A percentile compares a stretch with the other conserved stretches of the same genome.
Evolutionary conservation across 2,888 invertebrate genomes (phyloP).

Genomic region (Unio pictorum): DNA sequence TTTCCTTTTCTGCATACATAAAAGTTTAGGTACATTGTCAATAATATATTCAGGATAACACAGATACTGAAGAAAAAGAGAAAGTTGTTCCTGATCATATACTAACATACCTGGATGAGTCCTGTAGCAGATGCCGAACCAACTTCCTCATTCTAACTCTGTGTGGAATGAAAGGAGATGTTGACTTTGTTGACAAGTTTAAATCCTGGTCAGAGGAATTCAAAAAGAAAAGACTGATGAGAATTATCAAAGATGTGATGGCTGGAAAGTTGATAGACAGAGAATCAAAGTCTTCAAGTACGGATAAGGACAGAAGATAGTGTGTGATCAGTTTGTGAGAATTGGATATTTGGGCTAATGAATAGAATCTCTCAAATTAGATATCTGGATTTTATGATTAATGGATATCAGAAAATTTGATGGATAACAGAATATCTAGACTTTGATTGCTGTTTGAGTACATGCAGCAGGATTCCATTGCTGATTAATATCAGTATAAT

Average conservation of each 20-base stretch:
- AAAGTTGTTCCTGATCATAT: slow-evolving; percentile 9
- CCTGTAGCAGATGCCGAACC: slow-evolving; percentile 39
- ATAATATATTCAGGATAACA: neutral
- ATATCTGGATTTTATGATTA: too few relatives aligned
- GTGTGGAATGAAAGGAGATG: slow-evolving; percentile 21
- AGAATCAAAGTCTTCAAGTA: slow-evolving; percentile 11
- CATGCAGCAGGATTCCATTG: too few relatives aligned
- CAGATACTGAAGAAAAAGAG: slow-evolving; percentile 1
- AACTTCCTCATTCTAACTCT: slow-evolving; percentile 36
- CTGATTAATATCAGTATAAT: too few relatives aligned
- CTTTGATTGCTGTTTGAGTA: too few relatives aligned
- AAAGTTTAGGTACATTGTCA: too few relatives aligned
- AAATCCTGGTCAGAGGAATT: slow-evolving; percentile 19
- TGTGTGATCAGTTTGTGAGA: too few relatives aligned
- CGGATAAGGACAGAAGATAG: slow-evolving; percentile 3
- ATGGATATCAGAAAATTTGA: too few relatives aligned
- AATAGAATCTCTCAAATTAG: too few relatives aligned
- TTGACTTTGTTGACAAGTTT: slow-evolving; percentile 23
- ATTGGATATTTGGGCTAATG: too few relatives aligned
- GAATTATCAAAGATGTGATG: slow-evolving; percentile 37
- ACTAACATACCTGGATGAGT: slow-evolving; percentile 41
- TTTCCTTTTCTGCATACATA: too few relatives aligned
- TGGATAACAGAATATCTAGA: too few relatives aligned
- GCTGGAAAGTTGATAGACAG: slow-evolving; percentile 30
- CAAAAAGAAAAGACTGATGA: slow-evolving; percentile 32